Evolutionary conservation across 1,140 invertebrate genomes (phyloP), one percentile per base, ranked within the genome.

Genomic region (Linepithema humile): DNA sequence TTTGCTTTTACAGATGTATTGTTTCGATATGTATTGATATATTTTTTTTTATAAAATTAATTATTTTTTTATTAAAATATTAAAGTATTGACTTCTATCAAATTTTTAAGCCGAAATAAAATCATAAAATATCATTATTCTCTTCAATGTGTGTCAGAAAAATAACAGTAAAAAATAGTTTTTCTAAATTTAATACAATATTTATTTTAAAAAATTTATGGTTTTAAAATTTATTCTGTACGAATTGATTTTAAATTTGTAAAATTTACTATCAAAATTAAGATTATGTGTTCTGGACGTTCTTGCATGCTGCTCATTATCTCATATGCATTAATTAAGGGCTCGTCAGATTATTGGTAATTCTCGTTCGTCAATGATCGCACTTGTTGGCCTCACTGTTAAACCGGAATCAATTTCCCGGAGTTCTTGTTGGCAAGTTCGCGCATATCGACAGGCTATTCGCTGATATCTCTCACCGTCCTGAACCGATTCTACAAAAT

Each of bases 401-500:
- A 20, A 38, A 17, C 29, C 40, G 29, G 59, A 87, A 87, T 87
- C 84, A 85, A 87, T 87, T 87, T 86, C 65, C 80, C 50, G 48
- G 53, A 75, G 78, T 87, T 78, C 73, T 83, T 65, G 77, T 50
- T 50, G 26, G 38, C 48, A 23, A 64, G 43, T 40, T 78, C 50
- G 20, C 40, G 48, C 50, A 53, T 55, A 55, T 53, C 35, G 45
- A 53, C 45, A 43, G 29, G 48, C 55, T 65, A 62, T 50, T 74
- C 53, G 38, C 29, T 50, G 86, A 85, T 87, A 75, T 85, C 82
- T 80, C 85, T 85, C 87, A 84, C 87, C 72, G 75, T 74, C 69
- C 48, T 20, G 26, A 35, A 67, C 64, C 65, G 69, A 83, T 86
- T 64, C 26, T 15, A 60, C 59, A 50, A 45, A 45, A 35, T 50